phyloP scores from a whole-genome alignment of 2,113 vertebrate genomes.

The Saguinus midas region DNA sequence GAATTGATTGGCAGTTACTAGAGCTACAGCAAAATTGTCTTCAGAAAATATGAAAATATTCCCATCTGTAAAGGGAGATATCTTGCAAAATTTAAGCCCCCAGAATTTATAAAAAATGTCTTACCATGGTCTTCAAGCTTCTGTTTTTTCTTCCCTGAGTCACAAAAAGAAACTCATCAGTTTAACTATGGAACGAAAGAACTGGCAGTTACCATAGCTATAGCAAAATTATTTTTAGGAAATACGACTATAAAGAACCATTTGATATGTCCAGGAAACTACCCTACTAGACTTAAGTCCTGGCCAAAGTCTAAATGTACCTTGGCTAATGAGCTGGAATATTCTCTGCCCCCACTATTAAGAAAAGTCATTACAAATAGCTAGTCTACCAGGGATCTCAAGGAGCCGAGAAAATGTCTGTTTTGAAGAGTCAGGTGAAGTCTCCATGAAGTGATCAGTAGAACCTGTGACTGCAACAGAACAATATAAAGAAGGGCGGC shows the following conservation, averaged over 20 bases:
- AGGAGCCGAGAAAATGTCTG: neutral
- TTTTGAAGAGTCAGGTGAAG: neutral
- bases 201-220: neutral
- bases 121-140: constrained; percentile 71
- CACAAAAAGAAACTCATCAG: constrained; percentile 34
- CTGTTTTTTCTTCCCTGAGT: constrained; percentile 66
- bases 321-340: neutral
- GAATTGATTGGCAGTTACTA: neutral
- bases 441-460: neutral
- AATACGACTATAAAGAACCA: neutral
- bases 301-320: neutral
- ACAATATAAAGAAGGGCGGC: neutral
- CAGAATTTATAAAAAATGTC: constrained; percentile 32
- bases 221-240: neutral
- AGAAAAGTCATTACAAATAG: neutral
- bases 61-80: neutral
- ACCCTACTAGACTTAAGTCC: neutral
- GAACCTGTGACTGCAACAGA: neutral
- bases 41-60: no score
- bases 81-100: neutral
- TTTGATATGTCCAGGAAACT: neutral
- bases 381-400: neutral
- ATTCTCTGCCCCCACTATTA: neutral
- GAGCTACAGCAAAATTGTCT: neutral
- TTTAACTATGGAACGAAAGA: neutral